Conservation (phyloP, 2,888 invertebrate genomes). For the Trilocha varians region DNA sequence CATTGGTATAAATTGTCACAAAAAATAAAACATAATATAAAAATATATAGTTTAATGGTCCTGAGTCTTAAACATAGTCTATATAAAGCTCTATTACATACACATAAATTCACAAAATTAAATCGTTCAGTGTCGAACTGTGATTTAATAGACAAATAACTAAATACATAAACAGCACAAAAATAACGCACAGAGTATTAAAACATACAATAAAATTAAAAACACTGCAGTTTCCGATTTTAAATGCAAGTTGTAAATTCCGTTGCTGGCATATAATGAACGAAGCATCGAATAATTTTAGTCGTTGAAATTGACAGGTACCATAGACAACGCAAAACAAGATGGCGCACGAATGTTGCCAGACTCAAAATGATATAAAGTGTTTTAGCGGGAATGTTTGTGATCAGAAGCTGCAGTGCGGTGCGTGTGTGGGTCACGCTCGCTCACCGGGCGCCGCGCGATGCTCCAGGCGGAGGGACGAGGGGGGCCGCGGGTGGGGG, state of each 20-base stretch:
- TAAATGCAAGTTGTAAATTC: slow-evolving; percentile 51
- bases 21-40: slow-evolving; percentile 29
- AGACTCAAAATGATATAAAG: slow-evolving; percentile 10
- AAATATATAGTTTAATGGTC: slow-evolving; percentile 50
- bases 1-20: slow-evolving; percentile 36
- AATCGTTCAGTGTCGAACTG: slow-evolving; percentile 24
- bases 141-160: slow-evolving; percentile 42
- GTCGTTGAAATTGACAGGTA: no score
- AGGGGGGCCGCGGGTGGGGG: slow-evolving; percentile 63
- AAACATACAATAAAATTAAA: slow-evolving; percentile 39
- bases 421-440: slow-evolving; percentile 54
- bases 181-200: slow-evolving; percentile 55
- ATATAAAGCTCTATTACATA: slow-evolving; percentile 58
- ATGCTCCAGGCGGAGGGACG: slow-evolving; percentile 69
- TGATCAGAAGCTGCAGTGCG: slow-evolving; percentile 57
- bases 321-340: no score
- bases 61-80: slow-evolving; percentile 66
- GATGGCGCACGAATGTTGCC: slow-evolving; percentile 15
- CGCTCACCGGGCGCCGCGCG: slow-evolving; percentile 73
- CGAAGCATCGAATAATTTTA: no score
- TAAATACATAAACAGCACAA: slow-evolving; percentile 59
- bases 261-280: neutral
- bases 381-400: slow-evolving; percentile 43
- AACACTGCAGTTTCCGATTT: slow-evolving; percentile 58
- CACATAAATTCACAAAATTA: slow-evolving; percentile 37